A percentile compares a stretch with the other conserved stretches of the same genome.
Evolutionary conservation across 2,113 vertebrate genomes (phyloP).

Genomic region (Ondatra zibethicus): DNA sequence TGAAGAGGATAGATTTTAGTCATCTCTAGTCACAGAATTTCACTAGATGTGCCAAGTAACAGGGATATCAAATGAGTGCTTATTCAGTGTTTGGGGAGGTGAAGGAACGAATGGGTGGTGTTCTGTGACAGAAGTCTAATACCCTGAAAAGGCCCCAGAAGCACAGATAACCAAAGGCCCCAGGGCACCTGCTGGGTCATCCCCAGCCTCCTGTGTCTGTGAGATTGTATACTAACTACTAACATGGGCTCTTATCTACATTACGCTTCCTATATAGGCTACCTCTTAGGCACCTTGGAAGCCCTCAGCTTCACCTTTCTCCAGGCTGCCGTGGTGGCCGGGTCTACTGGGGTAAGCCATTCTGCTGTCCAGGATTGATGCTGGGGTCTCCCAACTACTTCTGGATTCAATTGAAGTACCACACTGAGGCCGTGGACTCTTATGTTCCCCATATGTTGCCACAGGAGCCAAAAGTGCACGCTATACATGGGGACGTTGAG

Average conservation of each 20-base stretch:
- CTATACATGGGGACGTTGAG: neutral
- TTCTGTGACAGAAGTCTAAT: neutral
- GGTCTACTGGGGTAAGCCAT: neutral
- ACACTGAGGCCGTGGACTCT: neutral
- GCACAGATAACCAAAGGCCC: neutral
- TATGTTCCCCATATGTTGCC: neutral
- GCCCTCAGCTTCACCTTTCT: neutral
- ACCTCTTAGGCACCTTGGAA: neutral
- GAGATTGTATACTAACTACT: neutral
- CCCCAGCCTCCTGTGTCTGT: neutral
- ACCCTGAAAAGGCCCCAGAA: neutral
- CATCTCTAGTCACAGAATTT: neutral
- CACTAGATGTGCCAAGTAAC: neutral
- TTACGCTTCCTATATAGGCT: neutral
- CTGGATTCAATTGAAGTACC: neutral
- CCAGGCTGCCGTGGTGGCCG: neutral
- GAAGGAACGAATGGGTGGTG: neutral
- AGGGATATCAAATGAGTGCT: neutral
- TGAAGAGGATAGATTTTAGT: neutral
- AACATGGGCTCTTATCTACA: fast-evolving
- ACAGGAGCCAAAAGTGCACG: neutral
- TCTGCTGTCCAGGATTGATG: neutral
- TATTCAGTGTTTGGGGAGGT: neutral
- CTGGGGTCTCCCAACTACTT: neutral
- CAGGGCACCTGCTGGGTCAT: neutral